Base-by-base conservation (phyloP, 1,140 invertebrate species). In the Drosophila pallidifrons region DNA sequence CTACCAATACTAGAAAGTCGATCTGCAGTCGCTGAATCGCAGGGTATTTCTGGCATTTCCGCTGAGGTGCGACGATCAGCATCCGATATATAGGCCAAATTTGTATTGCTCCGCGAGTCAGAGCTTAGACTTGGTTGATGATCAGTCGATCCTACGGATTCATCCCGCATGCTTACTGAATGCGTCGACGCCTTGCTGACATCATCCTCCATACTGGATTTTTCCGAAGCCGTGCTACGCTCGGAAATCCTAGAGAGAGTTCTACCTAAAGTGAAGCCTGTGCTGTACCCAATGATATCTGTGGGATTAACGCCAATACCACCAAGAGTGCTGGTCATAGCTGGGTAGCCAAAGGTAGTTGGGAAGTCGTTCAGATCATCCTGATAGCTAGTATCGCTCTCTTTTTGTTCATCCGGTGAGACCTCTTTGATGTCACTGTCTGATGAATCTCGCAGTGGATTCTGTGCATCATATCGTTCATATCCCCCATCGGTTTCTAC, bases 161-260 rank as follows among this genome's bases (percentile, higher is more conserved):
- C 96, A 83, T 97, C 96, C 77, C 97, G 96, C 57, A 97, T 94
- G 91, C 96, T 97, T 46, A 96, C 96, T 5, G 96, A 97, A 58
- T 96, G 94, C 15, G 93, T 94, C 35, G 95, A 96, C 1, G 96
- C 96, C 93, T 97, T 97, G 30, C 96, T 97, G 0, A 96, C 96
- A 92, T 97, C 96, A 85, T 97, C 96, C 71, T 97, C 95, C 75
- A 96, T 95, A 72, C 94, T 94, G 55, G 95, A 96, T 88, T 96
- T 96, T 82, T 97, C 97, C 1, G 97, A 98, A 11, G 96, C 96
- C 6, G 97, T 97, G 70, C 96, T 97, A 20, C 96, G 93, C 93
- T 98, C 97, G 2, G 96, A 97, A 82, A 98, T 98, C 58, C 97
- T 93, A 1, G 96, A 97, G 15, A 98, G 93, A 0, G 97, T 98